These are phyloP conservation scores for Cantharis rustica DNA, from an alignment of 2,888 invertebrate genomes.

Conservation along the genomic window DNA sequence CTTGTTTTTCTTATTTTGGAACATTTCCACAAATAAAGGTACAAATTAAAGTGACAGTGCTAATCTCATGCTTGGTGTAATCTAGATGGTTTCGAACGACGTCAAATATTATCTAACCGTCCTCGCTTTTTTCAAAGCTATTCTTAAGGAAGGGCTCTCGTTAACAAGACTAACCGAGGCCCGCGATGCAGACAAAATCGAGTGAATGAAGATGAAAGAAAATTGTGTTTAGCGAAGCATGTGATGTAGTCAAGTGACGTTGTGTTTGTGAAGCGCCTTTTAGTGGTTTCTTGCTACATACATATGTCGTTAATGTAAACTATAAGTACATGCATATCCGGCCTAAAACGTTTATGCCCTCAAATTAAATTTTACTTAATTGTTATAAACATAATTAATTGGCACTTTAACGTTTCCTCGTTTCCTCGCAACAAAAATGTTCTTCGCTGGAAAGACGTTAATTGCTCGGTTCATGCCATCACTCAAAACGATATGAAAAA, in stretches of 20 bases:
- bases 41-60: slow-evolving; percentile 31
- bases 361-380: neutral
- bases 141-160: slow-evolving; percentile 34
- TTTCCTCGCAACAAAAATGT: neutral
- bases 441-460: neutral
- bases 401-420: neutral
- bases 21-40: slow-evolving; percentile 28
- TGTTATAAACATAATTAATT: neutral
- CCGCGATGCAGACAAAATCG: slow-evolving; percentile 20
- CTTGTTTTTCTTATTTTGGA: neutral
- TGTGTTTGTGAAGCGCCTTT: slow-evolving; percentile 27
- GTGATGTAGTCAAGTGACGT: slow-evolving; percentile 37
- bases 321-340: slow-evolving; percentile 1
- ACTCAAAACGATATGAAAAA: neutral
- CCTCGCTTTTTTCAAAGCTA: slow-evolving; percentile 36
- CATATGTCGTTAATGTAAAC: slow-evolving; percentile 16
- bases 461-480: neutral
- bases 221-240: slow-evolving; percentile 41
- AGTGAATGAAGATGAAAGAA: slow-evolving; percentile 44
- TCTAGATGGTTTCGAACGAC: slow-evolving; percentile 36
- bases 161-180: slow-evolving; percentile 35
- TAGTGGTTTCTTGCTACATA: slow-evolving; percentile 17
- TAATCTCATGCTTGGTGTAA: slow-evolving; percentile 39
- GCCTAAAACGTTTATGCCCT: neutral
- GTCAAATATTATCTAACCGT: slow-evolving; percentile 33